Base-by-base conservation (phyloP, 2,113 vertebrate species). In the Dasyurus viverrinus region DNA sequence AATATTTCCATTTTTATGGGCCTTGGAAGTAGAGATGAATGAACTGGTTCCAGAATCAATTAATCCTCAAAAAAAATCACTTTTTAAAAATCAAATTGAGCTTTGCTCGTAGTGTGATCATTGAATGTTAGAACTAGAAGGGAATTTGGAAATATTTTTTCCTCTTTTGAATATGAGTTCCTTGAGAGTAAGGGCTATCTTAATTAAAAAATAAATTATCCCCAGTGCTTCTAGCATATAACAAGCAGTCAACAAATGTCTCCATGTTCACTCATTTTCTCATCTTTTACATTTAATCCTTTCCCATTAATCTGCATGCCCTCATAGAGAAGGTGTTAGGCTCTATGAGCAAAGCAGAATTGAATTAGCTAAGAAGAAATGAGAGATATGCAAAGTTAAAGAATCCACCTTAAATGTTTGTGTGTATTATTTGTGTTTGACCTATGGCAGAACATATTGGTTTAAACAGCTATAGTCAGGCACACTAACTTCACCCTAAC, bases 11-110 rank as follows among this genome's bases (percentile, higher is more conserved):
- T 53, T 50, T 94, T 94, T 53, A 89, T 89, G 30, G 25, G n/a
- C 89, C 93, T 95, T 93, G 57, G 89, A 94, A 94, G 76, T 53
- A 93, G 89, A 95, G 95, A 93, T 54, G 94, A 97, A 27, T 84
- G 55, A 60, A 55, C 46, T 92, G 24, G 30, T 9, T 26, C 26
- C 1, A 90, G 25, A 93, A 94, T 89, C 36, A 36, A 16, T 94
- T 91, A 93, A 14, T 89, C 1, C 46, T 60, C 90, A 93, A 91
- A 12, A 95, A 93, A 68, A 94, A 92, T 47, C 12, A 22, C 12
- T 91, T 23, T 94, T 90, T 26, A 92, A 6, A 92, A 46, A 90
- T 25, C 22, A 68, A 92, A 91, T 48, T 60, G 57, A 94, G 46
- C 6, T 92, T 36, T 42, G n/a, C 36, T 84, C 68, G 8, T 84